A percentile compares a stretch with the other conserved stretches of the same genome.
These are phyloP conservation scores for Hypomecis punctinalis DNA, from an alignment of 2,888 invertebrate genomes.

Conservation along the genomic window DNA sequence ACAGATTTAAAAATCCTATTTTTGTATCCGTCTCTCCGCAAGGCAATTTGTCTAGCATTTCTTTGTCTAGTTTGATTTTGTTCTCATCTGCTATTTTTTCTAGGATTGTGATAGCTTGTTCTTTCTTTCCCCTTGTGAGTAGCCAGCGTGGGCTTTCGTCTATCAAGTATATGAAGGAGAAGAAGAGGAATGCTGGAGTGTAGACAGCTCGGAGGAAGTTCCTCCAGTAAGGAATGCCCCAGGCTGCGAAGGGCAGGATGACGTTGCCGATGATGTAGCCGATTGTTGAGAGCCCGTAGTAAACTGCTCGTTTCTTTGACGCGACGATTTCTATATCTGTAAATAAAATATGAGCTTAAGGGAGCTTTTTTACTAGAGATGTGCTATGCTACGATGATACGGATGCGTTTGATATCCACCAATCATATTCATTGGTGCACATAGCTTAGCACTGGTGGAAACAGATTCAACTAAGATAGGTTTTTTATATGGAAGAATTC, in stretches of 20 bases:
- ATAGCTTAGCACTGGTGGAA: too few species aligned
- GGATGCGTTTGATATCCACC: too few species aligned
- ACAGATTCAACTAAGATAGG: too few species aligned
- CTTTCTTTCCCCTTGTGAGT: slow-evolving; percentile 86
- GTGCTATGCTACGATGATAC: too few species aligned
- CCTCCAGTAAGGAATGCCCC: slow-evolving; percentile 87
- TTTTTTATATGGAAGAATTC: too few species aligned
- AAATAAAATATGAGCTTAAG: slow-evolving; percentile 35
- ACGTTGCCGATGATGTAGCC: slow-evolving; percentile 62
- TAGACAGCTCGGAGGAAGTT: slow-evolving; percentile 87
- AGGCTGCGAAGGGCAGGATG: slow-evolving; percentile 55
- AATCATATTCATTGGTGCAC: too few species aligned
- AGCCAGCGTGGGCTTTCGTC: slow-evolving; percentile 93
- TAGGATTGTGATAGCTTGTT: slow-evolving; percentile 86
- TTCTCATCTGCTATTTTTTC: slow-evolving; percentile 84
- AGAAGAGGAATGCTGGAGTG: slow-evolving; percentile 87
- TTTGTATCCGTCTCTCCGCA: slow-evolving; percentile 49
- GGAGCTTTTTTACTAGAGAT: too few species aligned
- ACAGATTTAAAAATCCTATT: slow-evolving; percentile 50
- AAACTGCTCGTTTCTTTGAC: slow-evolving; percentile 61
- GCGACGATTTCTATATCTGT: slow-evolving; percentile 69
- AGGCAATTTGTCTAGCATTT: slow-evolving; percentile 51
- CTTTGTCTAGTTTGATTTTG: slow-evolving; percentile 60
- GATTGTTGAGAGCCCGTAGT: slow-evolving; percentile 54
- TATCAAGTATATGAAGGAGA: slow-evolving; percentile 87